Base-by-base conservation (phyloP, 2,113 vertebrate species). In the Paralichthys olivaceus region DNA sequence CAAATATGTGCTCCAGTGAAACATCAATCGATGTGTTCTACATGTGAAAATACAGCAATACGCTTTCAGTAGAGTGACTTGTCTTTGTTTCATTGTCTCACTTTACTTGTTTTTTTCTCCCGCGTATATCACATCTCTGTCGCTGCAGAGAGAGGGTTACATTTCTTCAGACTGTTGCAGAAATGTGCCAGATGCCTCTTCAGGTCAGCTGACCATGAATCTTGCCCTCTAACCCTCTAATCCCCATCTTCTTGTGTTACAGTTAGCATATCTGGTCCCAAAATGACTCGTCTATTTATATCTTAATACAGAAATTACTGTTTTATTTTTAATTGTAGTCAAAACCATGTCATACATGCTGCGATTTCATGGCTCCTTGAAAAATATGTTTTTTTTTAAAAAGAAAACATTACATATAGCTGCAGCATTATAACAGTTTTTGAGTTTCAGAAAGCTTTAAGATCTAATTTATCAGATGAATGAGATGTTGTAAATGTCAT, bases 41-140 rank as follows among this genome's bases (percentile, higher is more conserved):
- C 37, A 56, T 85, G 80, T 84, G 75, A 77, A 86, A 90, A 87
- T 90, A 89, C 84, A 87, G 49, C 54, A 73, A 40, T 43, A 64
- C 17, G 54, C 66, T 77, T 79, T 69, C 28, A 78, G 64, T 19
- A 40, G 15, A 81, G 56, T 62, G n/a, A 61, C 58, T 64, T 32
- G 20, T 63, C 14, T 55, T 54, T 69, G 40, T 59, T 74, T 56
- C 29, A 29, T 70, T 79, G 51, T 64, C 4, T 71, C 23, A n/a
- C 23, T 43, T 1, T 15, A 17, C 14, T 56, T 60, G 12, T 34
- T 64, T 65, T 17, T 29, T 40, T 25, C 15, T 53, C 77, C 6
- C 32, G 45, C 56, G 11, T 70, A 29, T 25, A 1, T 59, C 19
- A 67, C 60, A 62, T 57, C 15, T 62, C 23, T 64, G 32, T 66